Evolutionary conservation across 2,113 vertebrate species (phyloP).

Genomic region (Hemicordylus capensis): DNA sequence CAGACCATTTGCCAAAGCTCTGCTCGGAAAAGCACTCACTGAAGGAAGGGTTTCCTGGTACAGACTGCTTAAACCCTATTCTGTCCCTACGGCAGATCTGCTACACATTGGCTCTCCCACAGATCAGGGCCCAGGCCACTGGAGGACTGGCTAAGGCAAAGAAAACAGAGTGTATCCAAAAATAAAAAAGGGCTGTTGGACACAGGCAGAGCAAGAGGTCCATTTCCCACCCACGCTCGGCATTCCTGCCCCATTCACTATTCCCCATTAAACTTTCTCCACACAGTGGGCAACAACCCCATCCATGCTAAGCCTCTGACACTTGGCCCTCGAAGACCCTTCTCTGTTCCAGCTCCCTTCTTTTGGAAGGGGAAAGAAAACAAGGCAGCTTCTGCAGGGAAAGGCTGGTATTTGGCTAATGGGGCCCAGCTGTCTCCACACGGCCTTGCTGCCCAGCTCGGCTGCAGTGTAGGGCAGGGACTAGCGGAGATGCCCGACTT

Average conservation of each 20-base stretch:
- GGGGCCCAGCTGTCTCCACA: constrained; percentile 64
- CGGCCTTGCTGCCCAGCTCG: constrained; percentile 32
- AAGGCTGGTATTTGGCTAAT: constrained; percentile 70
- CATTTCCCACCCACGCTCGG: constrained; percentile 54
- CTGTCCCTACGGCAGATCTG: constrained; percentile 37
- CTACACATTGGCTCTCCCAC: not conserved
- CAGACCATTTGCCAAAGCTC: constrained; percentile 4
- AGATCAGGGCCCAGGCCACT: constrained; percentile 48
- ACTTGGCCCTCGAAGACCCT: constrained; percentile 58
- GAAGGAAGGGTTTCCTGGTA: not conserved
- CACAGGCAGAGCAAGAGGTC: constrained; percentile 45
- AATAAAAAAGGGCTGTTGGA: constrained; percentile 47
- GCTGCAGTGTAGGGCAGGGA: constrained; percentile 10
- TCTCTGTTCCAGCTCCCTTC: constrained; percentile 56
- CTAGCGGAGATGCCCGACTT: not conserved
- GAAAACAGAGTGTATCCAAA: constrained; percentile 30
- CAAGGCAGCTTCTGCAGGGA: constrained; percentile 51
- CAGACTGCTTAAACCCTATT: constrained; percentile 8
- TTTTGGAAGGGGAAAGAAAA: constrained; percentile 46
- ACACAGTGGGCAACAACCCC: constrained; percentile 13
- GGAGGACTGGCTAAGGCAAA: constrained; percentile 59
- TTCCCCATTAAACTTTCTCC: constrained; percentile 51
- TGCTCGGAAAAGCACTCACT: not conserved
- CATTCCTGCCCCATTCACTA: constrained; percentile 41
- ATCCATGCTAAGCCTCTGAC: constrained; percentile 7